A percentile compares a stretch with the other conserved stretches of the same genome.
phyloP scores from a whole-genome alignment of 1,140 invertebrate genomes.

The Copidosoma floridanum region DNA sequence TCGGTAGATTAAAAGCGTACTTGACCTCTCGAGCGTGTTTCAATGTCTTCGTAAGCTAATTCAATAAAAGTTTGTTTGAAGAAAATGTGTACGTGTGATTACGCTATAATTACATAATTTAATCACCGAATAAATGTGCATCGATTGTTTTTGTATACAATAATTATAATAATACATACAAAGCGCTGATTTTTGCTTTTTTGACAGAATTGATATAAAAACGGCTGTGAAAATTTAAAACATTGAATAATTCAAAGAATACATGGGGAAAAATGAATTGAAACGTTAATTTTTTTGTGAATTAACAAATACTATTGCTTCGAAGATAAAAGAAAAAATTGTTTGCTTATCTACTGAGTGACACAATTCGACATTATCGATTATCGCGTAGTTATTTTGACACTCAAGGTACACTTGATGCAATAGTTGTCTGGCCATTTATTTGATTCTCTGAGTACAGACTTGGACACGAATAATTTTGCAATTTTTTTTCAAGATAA shows the following conservation, averaged over 20 bases:
- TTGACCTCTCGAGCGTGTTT: not conserved
- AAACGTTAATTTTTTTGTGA: conserved; percentile 4
- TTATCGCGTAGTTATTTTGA: no score
- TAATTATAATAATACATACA: no score
- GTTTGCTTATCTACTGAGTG: conserved; percentile 1
- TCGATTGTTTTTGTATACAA: no score
- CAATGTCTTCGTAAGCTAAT: conserved; percentile 6
- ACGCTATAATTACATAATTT: conserved; percentile 4
- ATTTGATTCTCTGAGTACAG: no score
- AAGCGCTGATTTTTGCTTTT: conserved; percentile 5
- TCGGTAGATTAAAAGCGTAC: no score
- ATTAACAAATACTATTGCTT: conserved; percentile 16
- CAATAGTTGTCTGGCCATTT: no score
- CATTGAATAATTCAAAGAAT: not conserved
- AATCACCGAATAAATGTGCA: not conserved
- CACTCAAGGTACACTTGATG: no score
- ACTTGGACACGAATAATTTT: no score
- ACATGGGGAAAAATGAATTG: not conserved
- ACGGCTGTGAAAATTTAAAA: conserved; percentile 18
- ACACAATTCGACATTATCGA: not conserved
- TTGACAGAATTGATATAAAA: conserved; percentile 1
- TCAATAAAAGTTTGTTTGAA: not conserved
- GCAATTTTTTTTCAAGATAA: no score
- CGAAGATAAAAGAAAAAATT: no score
- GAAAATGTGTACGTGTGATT: not conserved